These are phyloP conservation scores for Galbula dea DNA, from an alignment of 2,113 vertebrate species.

Conservation along the genomic window DNA sequence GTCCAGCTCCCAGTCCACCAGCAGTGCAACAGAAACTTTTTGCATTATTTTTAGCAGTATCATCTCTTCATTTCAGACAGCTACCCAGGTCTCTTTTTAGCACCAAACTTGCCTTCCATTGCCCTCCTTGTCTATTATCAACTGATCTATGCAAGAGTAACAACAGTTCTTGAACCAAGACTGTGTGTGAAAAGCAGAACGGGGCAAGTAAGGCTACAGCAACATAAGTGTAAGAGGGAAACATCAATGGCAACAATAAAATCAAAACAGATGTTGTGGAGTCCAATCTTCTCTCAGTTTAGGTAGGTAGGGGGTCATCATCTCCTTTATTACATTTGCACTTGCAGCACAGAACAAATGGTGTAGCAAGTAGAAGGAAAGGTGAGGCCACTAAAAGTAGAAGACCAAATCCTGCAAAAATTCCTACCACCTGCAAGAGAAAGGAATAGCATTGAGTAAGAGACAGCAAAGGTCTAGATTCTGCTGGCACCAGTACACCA, in stretches of 20 bases:
- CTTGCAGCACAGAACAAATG: constrained; percentile 97
- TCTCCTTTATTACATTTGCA: constrained; percentile 98
- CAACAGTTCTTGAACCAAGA: constrained; percentile 49
- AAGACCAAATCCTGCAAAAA: constrained; percentile 96
- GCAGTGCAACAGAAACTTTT: not conserved
- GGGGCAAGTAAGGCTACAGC: constrained; percentile 72
- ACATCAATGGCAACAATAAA: constrained; percentile 10
- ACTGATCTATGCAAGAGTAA: not conserved
- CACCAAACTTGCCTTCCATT: constrained; percentile 11
- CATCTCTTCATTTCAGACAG: not conserved
- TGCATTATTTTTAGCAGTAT: not conserved
- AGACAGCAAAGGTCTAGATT: not conserved
- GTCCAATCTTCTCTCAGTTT: constrained; percentile 38
- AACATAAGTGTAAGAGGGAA: constrained; percentile 55
- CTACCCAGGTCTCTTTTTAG: not conserved
- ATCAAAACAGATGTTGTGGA: not conserved
- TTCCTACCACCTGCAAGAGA: constrained; percentile 89
- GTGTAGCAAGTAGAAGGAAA: constrained; percentile 93
- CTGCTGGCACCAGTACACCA: not conserved
- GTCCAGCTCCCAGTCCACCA: not conserved
- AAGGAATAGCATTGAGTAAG: not conserved
- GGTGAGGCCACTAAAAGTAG: constrained; percentile 94
- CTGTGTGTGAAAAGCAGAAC: constrained; percentile 52
- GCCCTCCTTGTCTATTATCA: not conserved
- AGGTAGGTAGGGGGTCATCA: constrained; percentile 94